These are phyloP conservation scores for Drosophila greeni DNA, from an alignment of 2,888 invertebrate genomes.

Conservation along the genomic window DNA sequence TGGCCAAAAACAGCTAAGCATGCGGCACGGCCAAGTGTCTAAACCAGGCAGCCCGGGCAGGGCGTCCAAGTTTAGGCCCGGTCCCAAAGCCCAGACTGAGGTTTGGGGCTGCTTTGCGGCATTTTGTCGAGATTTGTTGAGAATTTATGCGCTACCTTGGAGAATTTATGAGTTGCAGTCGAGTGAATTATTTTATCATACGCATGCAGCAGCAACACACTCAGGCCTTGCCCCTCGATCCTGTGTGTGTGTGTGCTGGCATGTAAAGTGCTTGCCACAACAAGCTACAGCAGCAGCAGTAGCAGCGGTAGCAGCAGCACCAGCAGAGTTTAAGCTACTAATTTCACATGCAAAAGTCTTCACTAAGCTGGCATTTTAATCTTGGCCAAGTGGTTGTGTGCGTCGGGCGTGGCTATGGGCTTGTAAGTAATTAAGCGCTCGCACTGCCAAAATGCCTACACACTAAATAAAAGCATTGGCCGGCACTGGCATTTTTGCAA, in stretches of 20 bases:
- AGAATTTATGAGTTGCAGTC: slow-evolving; percentile 75
- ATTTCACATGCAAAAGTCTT: slow-evolving; percentile 74
- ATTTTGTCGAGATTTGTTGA: slow-evolving; percentile 72
- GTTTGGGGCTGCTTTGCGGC: slow-evolving; percentile 69
- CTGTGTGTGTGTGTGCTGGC: slow-evolving; percentile 11
- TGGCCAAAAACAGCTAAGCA: slow-evolving; percentile 34
- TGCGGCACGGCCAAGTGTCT: slow-evolving; percentile 34
- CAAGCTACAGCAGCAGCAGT: slow-evolving; percentile 52
- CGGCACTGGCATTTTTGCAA: slow-evolving; percentile 21
- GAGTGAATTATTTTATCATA: slow-evolving; percentile 76
- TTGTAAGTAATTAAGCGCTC: slow-evolving; percentile 71
- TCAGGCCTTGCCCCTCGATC: slow-evolving; percentile 2
- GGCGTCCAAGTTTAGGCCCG: slow-evolving; percentile 17
- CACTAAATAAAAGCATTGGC: slow-evolving; percentile 64
- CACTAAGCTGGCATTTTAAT: slow-evolving; percentile 74
- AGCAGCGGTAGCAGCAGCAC: slow-evolving; percentile 6
- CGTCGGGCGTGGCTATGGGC: slow-evolving; percentile 50
- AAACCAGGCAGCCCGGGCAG: slow-evolving; percentile 7
- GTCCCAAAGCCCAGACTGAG: slow-evolving; percentile 45
- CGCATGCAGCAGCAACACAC: slow-evolving; percentile 66
- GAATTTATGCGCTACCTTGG: slow-evolving; percentile 74
- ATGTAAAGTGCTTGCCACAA: slow-evolving; percentile 63
- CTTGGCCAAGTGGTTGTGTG: slow-evolving; percentile 61
- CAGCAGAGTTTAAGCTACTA: slow-evolving; percentile 67
- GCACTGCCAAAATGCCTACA: slow-evolving; percentile 67